A percentile compares a stretch with the other conserved stretches of the same genome.
Conservation (phyloP, 2,888 invertebrate species). For the Leptothorax acervorum region DNA sequence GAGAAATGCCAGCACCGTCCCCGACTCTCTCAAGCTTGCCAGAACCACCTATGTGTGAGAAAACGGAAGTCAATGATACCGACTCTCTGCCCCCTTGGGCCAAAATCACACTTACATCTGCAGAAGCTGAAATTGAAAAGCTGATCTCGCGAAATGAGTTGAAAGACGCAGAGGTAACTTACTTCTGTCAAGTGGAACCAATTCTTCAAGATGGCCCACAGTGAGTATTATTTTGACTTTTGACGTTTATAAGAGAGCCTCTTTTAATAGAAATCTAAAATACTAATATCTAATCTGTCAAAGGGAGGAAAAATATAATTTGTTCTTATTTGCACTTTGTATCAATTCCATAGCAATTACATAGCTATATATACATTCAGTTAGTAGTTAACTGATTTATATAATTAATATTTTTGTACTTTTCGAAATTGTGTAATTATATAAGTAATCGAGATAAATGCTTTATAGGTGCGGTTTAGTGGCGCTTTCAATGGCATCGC, state of each 20-base stretch:
- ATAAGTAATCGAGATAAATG: background rate
- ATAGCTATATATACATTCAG: background rate
- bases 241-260: too few species aligned
- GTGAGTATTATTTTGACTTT: conserved; percentile 69
- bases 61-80: conserved; percentile 78
- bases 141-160: conserved; percentile 82
- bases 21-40: conserved; percentile 80
- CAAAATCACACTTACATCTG: conserved; percentile 82
- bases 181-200: conserved; percentile 84
- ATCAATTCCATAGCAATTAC: background rate
- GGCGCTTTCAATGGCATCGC: conserved; percentile 93
- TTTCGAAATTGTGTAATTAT: background rate
- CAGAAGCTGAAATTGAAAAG: conserved; percentile 83
- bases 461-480: conserved; percentile 92
- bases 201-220: conserved; percentile 84
- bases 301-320: background rate
- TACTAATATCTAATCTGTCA: background rate
- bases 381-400: background rate
- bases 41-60: conserved; percentile 78
- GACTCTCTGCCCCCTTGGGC: conserved; percentile 83
- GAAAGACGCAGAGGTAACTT: conserved; percentile 84
- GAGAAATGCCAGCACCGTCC: conserved; percentile 79
- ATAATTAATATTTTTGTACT: background rate
- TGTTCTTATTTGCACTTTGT: background rate
- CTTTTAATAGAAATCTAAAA: background rate